Conservation (phyloP, 2,888 invertebrate genomes). For the Heliconius cydno region DNA sequence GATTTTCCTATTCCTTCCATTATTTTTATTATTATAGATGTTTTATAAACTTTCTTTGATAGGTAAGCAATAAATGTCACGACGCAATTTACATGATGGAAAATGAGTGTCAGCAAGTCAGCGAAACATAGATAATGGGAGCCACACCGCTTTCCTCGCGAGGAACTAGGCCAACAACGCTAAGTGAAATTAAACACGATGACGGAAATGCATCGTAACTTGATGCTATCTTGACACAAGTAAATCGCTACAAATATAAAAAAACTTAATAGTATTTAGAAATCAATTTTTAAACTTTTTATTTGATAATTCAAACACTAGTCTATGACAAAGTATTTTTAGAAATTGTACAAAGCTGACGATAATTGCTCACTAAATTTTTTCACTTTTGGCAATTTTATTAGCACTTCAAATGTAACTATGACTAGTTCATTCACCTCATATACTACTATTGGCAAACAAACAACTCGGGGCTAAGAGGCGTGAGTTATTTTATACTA, state of each 20-base stretch:
- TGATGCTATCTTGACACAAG: conserved; percentile 28
- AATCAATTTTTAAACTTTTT: background rate
- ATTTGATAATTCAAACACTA: no score
- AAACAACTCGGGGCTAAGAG: conserved; percentile 22
- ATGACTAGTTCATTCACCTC: conserved; percentile 33
- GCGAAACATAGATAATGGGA: conserved; percentile 64
- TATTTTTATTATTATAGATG: background rate
- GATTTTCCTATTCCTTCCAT: background rate
- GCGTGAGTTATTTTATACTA: conserved; percentile 26
- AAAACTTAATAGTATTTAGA: background rate
- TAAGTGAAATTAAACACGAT: conserved; percentile 61
- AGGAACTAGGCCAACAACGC: conserved; percentile 63
- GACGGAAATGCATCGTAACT: conserved; percentile 53
- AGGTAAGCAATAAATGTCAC: conserved; percentile 14
- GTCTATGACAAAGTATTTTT: no score
- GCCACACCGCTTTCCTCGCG: conserved; percentile 67
- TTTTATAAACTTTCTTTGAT: background rate
- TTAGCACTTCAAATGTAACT: conserved; percentile 27
- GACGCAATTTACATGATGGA: conserved; percentile 37
- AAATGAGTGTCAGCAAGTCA: conserved; percentile 44
- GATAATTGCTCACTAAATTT: background rate
- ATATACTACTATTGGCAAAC: conserved; percentile 32
- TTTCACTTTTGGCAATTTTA: conserved; percentile 22
- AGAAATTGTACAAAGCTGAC: background rate
- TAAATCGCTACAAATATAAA: background rate